phyloP scores from a whole-genome alignment of 2,797 vertebrate species.

The Apogon hyalosoma region DNA sequence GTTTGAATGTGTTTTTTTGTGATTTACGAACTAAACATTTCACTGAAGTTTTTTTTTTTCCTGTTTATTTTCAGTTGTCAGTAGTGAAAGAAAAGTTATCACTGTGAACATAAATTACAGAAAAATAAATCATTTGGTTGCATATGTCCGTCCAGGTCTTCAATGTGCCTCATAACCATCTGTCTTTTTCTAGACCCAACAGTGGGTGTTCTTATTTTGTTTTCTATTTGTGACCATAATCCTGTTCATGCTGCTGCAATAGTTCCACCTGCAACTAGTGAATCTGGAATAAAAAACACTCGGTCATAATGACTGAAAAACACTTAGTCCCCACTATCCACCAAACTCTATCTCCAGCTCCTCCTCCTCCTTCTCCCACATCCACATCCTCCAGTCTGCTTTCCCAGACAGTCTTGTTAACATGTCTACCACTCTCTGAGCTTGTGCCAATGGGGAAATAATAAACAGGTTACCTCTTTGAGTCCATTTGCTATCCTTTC shows the following conservation, averaged over 20 bases:
- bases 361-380: conserved; percentile 19
- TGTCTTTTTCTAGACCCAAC: background rate
- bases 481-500: conserved; percentile 43
- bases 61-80: too few relatives aligned
- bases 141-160: too few relatives aligned
- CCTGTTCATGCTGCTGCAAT: background rate
- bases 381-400: conserved; percentile 60
- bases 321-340: background rate
- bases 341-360: background rate
- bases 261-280: background rate
- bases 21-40: too few relatives aligned
- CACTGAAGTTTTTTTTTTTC: too few relatives aligned
- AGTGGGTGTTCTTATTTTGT: background rate
- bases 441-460: conserved; percentile 65
- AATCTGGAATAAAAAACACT: conserved; percentile 5
- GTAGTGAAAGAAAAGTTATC: too few relatives aligned
- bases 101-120: too few relatives aligned
- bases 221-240: conserved; percentile 12
- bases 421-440: conserved; percentile 61
- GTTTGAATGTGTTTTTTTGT: too few relatives aligned
- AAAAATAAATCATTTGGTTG: too few relatives aligned
- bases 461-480: conserved; percentile 67
- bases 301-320: background rate
- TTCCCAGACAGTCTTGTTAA: conserved; percentile 74
- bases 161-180: background rate